Evolutionary conservation across 2,888 invertebrate species (phyloP).

Genomic region (Neoitamus cyanurus): DNA sequence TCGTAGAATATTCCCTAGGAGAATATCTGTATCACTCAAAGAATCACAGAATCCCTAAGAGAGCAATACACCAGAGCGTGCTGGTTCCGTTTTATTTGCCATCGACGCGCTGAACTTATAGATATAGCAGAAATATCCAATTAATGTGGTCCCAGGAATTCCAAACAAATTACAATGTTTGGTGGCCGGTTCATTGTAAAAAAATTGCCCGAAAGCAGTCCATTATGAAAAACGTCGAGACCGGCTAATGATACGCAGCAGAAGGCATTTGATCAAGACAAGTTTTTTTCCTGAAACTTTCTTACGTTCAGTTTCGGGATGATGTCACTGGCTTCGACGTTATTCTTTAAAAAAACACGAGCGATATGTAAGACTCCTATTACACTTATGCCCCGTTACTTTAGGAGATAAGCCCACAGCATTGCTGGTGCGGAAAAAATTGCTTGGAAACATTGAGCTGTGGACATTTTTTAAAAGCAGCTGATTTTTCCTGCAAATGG

Average conservation of each 20-base stretch:
- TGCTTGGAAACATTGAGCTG: not conserved
- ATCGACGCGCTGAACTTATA: not conserved
- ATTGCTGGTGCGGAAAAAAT: not conserved
- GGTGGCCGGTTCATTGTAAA: slow-evolving; percentile 2
- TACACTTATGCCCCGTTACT: not conserved
- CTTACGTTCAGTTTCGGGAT: not conserved
- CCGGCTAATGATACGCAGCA: slow-evolving; percentile 18
- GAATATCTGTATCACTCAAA: not conserved
- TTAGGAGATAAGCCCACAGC: not conserved
- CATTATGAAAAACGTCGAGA: not conserved
- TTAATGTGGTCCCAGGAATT: not conserved
- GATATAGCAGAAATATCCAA: slow-evolving; percentile 6
- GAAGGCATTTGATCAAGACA: slow-evolving; percentile 13
- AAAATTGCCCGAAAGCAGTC: not conserved
- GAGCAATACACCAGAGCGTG: not conserved
- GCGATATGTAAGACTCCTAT: not conserved
- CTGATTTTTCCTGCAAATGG: not conserved
- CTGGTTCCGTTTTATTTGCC: not conserved
- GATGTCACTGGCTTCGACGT: slow-evolving; percentile 21
- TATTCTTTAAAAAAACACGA: not conserved
- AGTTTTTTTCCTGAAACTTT: slow-evolving; percentile 3
- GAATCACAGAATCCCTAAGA: not conserved
- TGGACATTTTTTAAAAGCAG: not conserved
- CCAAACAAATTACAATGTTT: slow-evolving; percentile 25
- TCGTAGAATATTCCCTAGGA: not conserved